These are phyloP conservation scores for Habroteleia sp. DNA, from an alignment of 2,888 invertebrate genomes.

Conservation along the genomic window DNA sequence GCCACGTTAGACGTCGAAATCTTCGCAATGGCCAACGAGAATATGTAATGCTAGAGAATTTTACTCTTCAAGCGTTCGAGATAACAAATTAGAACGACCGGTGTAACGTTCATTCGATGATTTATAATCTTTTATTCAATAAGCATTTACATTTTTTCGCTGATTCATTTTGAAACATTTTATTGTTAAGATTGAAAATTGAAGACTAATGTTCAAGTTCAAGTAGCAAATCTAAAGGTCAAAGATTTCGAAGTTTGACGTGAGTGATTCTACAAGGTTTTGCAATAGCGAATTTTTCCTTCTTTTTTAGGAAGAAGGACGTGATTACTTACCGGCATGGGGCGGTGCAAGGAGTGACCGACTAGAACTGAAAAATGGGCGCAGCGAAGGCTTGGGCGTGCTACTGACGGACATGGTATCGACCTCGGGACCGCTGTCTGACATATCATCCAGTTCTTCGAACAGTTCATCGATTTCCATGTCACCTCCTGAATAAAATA, in stretches of 20 bases:
- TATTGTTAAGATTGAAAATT: too few relatives aligned
- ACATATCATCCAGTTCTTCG: constrained; percentile 97
- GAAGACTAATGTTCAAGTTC: not conserved
- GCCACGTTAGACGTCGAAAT: constrained; percentile 9
- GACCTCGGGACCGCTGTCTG: constrained; percentile 96
- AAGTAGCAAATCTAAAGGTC: too few relatives aligned
- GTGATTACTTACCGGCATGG: constrained; percentile 74
- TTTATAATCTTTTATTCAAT: too few relatives aligned
- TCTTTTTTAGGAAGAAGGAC: not conserved
- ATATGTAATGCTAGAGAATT: too few relatives aligned
- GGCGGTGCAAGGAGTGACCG: constrained; percentile 85
- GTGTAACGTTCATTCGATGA: too few relatives aligned
- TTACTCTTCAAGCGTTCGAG: too few relatives aligned
- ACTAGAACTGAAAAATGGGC: constrained; percentile 97
- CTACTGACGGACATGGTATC: constrained; percentile 98
- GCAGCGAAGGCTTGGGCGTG: constrained; percentile 96
- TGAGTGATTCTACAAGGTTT: constrained; percentile 31
- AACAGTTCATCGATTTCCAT: constrained; percentile 96
- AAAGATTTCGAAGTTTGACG: constrained; percentile 16
- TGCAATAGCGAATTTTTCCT: constrained; percentile 31
- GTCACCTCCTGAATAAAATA: constrained; percentile 84
- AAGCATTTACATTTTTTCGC: too few relatives aligned
- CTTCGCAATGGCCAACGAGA: too few relatives aligned
- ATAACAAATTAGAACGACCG: too few relatives aligned
- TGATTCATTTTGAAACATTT: too few relatives aligned